phyloP scores from a whole-genome alignment of 2,888 invertebrate genomes.

The Acrocyrtus sp. region DNA sequence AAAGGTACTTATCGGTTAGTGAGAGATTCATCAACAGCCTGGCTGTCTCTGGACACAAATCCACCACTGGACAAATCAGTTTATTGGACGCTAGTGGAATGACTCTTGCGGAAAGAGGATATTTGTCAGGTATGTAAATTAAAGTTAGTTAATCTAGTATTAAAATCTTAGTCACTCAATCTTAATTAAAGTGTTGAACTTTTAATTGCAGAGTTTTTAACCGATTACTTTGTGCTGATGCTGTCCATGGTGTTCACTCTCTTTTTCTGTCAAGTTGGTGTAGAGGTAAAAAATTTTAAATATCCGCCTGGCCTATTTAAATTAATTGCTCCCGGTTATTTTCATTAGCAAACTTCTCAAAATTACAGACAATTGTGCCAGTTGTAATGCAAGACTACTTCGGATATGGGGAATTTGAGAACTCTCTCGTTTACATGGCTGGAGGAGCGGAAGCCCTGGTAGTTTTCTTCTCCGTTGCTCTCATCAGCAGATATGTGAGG shows the following conservation, averaged over 20 bases:
- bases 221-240: constrained; percentile 67
- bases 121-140: constrained; percentile 45
- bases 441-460: constrained; percentile 66
- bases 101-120: constrained; percentile 16
- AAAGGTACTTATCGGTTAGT: constrained; percentile 39
- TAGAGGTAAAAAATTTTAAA: constrained; percentile 65
- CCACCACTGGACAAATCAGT: constrained; percentile 44
- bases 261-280: constrained; percentile 67
- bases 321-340: no score
- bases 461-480: constrained; percentile 65
- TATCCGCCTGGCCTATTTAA: no score
- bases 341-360: not conserved
- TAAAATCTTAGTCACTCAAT: no score
- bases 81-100: constrained; percentile 52
- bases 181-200: not conserved
- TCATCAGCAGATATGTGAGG: constrained; percentile 64
- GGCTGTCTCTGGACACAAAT: constrained; percentile 51
- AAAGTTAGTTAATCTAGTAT: no score
- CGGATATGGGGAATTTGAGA: constrained; percentile 66
- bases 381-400: constrained; percentile 66
- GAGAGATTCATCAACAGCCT: constrained; percentile 56
- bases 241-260: constrained; percentile 66
- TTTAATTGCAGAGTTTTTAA: constrained; percentile 65
- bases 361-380: constrained; percentile 66
- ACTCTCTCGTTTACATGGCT: constrained; percentile 67